phyloP scores from a whole-genome alignment of 2,797 vertebrate genomes.

The Pipistrellus nathusii region DNA sequence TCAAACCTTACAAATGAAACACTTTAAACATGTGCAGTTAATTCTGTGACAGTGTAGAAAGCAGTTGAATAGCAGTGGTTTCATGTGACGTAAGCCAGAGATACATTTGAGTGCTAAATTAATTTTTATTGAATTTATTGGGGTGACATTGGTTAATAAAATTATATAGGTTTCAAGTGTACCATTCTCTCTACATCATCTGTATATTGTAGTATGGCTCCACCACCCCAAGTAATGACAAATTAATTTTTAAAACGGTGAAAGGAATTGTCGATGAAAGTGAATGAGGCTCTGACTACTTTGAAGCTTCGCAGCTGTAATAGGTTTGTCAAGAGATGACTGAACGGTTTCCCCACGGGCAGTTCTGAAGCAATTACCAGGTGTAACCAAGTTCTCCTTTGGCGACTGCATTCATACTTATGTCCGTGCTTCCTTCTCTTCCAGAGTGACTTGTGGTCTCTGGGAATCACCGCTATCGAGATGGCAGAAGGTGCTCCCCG shows the following conservation, averaged over 20 bases:
- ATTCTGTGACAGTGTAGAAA: background rate
- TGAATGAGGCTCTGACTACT: background rate
- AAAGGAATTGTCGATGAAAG: background rate
- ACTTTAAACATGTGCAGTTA: background rate
- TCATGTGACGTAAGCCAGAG: background rate
- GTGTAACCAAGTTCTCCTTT: background rate
- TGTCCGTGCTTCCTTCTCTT: slow-evolving; percentile 77
- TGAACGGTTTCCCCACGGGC: background rate
- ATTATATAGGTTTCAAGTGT: background rate
- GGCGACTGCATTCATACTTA: background rate
- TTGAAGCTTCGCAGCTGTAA: background rate
- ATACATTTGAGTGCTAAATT: slow-evolving; percentile 19
- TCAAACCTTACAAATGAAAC: background rate
- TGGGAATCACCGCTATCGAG: slow-evolving; percentile 98
- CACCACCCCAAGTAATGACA: background rate
- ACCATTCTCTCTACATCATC: background rate
- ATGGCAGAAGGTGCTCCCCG: slow-evolving; percentile 99
- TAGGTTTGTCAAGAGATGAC: background rate
- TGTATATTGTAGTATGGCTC: too few species aligned
- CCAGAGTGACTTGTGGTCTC: slow-evolving; percentile 98
- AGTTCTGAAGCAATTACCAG: slow-evolving; percentile 24
- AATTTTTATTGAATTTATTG: background rate
- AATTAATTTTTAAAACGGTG: background rate
- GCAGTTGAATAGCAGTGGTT: background rate
- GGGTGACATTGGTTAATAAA: background rate